Base-by-base conservation (phyloP, 2,113 vertebrate genomes). In the Sula dactylatra region DNA sequence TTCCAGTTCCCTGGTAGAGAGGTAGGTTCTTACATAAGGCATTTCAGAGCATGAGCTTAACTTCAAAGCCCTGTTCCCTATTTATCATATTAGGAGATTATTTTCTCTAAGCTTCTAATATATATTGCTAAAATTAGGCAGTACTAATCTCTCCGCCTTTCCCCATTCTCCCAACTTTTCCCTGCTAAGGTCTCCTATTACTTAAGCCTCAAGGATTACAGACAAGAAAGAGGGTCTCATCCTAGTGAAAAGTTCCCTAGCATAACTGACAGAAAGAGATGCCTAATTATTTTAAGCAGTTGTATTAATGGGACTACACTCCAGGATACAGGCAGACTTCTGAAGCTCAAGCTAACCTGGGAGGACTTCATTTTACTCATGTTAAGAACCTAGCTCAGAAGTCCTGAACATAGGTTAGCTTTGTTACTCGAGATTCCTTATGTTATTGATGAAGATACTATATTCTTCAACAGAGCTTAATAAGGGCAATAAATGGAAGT, bases 111-210 rank as follows among this genome's bases (percentile, higher is more conserved):
- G 86, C 88, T 83, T 69, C 86, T 86, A 72, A 83, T 13, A 77
- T 17, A 31, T 34, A 58, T 49, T n/a, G n/a, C 88, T 90, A 93
- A 94, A 96, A 88, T 90, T 61, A 90, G 91, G 55, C 76, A 93
- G 58, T 31, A 42, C 31, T 94, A 42, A 92, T 88, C 82, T 62
- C 77, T 67, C 67, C 77, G 86, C 76, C 70, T 88, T 94, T 54
- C 18, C 67, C 50, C 27, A 27, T 38, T 58, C 82, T 94, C 79
- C 65, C 52, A 92, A 11, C 4, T 61, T 91, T 21, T 80, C 42
- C 50, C 62, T 93, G 66, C 71, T 61, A 61, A 88, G 27, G 58
- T 76, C 54, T 90, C 52, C 4, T 11, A 36, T 38, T 40, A 54
- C 34, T 70, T 72, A 66, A 88, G 3, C 54, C 40, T 80, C 6